These are phyloP conservation scores for Thymelicus acteon DNA, from an alignment of 2,888 invertebrate species.

Conservation along the genomic window DNA sequence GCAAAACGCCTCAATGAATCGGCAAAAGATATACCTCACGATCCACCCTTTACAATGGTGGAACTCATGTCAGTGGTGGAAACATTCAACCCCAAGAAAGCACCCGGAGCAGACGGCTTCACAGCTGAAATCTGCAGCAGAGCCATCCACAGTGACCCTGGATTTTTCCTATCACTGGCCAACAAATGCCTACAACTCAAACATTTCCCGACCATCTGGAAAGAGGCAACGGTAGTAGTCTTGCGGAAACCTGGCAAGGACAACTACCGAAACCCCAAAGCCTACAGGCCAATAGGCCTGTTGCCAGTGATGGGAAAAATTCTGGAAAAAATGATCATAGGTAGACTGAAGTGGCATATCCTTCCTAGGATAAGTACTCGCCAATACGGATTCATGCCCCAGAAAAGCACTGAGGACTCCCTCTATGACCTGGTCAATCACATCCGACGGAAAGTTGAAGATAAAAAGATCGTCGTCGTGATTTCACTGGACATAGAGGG, in stretches of 20 bases:
- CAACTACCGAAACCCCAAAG: neutral
- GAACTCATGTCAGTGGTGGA: too few relatives aligned
- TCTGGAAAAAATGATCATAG: slow-evolving; percentile 20
- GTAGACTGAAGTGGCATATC: slow-evolving; percentile 18
- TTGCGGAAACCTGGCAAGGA: slow-evolving; percentile 3
- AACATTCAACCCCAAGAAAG: too few relatives aligned
- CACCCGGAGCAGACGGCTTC: too few relatives aligned
- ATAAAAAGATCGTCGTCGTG: neutral
- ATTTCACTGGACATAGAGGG: slow-evolving; percentile 18
- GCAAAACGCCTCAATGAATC: too few relatives aligned
- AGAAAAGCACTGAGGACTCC: slow-evolving; percentile 19
- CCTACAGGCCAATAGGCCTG: slow-evolving; percentile 8
- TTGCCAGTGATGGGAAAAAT: slow-evolving; percentile 21
- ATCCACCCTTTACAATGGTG: too few relatives aligned
- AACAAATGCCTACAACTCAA: too few relatives aligned
- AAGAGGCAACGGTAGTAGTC: neutral
- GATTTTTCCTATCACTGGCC: too few relatives aligned
- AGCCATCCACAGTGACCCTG: too few relatives aligned
- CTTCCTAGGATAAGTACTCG: neutral
- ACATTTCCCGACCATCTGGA: too few relatives aligned
- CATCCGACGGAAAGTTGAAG: neutral
- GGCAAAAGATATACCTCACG: too few relatives aligned
- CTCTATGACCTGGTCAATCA: slow-evolving; percentile 10
- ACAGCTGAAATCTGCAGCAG: too few relatives aligned
- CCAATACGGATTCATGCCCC: neutral